Evolutionary conservation across 1,140 invertebrate genomes (phyloP), one percentile per base, ranked within the genome.

Genomic region (Lithobius niger): DNA sequence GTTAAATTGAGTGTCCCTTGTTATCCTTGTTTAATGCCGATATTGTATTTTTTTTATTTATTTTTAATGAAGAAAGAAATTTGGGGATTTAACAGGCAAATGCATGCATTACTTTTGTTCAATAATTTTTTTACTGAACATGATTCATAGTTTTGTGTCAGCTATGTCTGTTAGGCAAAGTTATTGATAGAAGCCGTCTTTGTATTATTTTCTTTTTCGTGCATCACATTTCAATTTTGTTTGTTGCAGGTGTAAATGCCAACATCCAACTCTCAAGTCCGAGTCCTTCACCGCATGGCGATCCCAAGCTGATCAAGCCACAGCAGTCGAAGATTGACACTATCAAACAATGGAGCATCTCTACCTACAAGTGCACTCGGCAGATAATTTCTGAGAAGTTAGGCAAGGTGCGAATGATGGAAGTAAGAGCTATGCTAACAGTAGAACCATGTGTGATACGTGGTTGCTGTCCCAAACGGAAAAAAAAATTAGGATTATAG

Each of bases 331-430:
- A 82, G 72, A 86, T 97, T 67, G 92, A 96, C 68, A 82, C 83
- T 31, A 75, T 97, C 40, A 90, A 88, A 69, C 90, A 88, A 65
- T 97, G 94, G 94, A 89, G 90, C 65, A 87, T 96, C 66, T 94
- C 91, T 54, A 96, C 93, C 1, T 97, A 94, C 67, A 97, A 97
- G 71, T 97, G 91, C 67, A 96, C 92, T 0, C 88, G 88, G 61
- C 93, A 97, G 69, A 76, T 94, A 43, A 82, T 97, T 71, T 88
- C 92, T 65, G 92, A 97, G 69, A 93, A 90, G 72, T 74, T 97
- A 44, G 93, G 93, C 1, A 95, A 95, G 75, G 83, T 57, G n/a
- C n/a, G n/a, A n/a, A n/a, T n/a, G n/a, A n/a, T n/a, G n/a, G n/a
- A n/a, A n/a, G n/a, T n/a, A n/a, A n/a, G n/a, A n/a, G n/a, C n/a